Percentiles rank a stretch among this genome's conserved stretches.
Conservation (phyloP, 2,113 vertebrate species). For the Eurystomus gularis region DNA sequence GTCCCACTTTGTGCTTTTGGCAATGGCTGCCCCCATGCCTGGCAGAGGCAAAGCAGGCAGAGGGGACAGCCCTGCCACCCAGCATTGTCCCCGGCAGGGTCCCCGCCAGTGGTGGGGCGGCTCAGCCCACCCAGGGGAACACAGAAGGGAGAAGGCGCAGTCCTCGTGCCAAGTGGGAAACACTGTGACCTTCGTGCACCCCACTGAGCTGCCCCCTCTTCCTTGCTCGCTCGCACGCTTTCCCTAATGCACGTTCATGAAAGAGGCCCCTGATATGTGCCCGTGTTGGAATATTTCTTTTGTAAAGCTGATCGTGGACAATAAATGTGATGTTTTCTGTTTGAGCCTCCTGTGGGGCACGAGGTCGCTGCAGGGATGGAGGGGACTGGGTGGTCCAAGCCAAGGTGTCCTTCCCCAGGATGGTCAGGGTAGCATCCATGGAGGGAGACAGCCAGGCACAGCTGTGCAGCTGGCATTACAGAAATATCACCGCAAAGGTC, state of each 20-base stretch:
- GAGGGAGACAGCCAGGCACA: fast-evolving
- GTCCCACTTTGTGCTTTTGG: background rate
- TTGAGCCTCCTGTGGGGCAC: fast-evolving
- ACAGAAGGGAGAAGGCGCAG: fast-evolving
- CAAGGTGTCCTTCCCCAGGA: fast-evolving
- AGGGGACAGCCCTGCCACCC: background rate
- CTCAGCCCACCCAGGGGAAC: background rate
- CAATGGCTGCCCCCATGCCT: fast-evolving
- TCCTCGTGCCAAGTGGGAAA: slow-evolving; percentile 10
- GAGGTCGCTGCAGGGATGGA: fast-evolving
- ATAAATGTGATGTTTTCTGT: slow-evolving; percentile 78
- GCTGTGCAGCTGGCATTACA: fast-evolving
- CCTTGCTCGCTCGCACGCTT: background rate
- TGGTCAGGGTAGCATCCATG: background rate
- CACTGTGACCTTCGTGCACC: slow-evolving; percentile 43
- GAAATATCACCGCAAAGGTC: background rate
- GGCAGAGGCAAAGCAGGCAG: background rate
- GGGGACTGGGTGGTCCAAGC: fast-evolving
- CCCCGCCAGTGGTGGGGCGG: background rate
- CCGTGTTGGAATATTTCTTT: slow-evolving; percentile 62
- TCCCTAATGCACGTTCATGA: slow-evolving; percentile 69
- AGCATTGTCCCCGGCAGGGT: background rate
- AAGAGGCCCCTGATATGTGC: background rate
- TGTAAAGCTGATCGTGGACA: slow-evolving; percentile 77
- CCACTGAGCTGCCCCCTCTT: background rate